Evolutionary conservation across 2,888 invertebrate genomes (phyloP), one percentile per base, ranked within the genome.

Genomic region (Sinopyrophorus schimmeli): DNA sequence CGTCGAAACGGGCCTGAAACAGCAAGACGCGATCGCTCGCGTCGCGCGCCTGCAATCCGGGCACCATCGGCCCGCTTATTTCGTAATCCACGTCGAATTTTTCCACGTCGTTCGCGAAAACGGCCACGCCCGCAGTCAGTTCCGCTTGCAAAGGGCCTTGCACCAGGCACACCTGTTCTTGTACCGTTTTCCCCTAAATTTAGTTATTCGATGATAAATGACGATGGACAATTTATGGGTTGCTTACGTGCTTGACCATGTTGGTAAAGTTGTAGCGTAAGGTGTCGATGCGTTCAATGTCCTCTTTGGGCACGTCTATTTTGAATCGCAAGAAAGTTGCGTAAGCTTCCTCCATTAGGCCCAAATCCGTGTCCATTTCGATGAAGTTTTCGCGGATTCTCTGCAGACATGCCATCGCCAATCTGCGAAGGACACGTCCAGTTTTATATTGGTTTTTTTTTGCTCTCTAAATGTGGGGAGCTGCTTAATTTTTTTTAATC

Each of bases 1-100:
- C 89, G 66, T 93, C 92, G 65, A 92, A 91, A 54, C 84, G 80
- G 58, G 82, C 82, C 76, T 90, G 88, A 66, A 88, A 90, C 56
- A 86, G 71, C 40, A 88, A 77, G 3, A 86, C 82, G 56, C 86
- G 80, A 70, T 92, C 91, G 60, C 90, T 90, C 11, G 93, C 93
- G 73, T 93, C 93, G 58, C 87, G 80, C 0, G 93, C 91, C 1
- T 86, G 75, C 16, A 94, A 79, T 1, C 90, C 92, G 3, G 86
- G 82, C 1, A 87, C 81, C 91, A 92, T 88, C 0, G 94, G 94
- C 1, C 94, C 94, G 64, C 80, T 82, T n/a, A 74, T 63, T 9
- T 86, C 85, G 65, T 84, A 90, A 61, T 89, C 88, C 0, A 66
- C 66, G 64, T 89, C 86, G 63, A 89, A 90, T 44, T 81, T 75